These are phyloP conservation scores for Eretmochelys imbricata DNA, from an alignment of 2,113 vertebrate genomes.

Conservation along the genomic window DNA sequence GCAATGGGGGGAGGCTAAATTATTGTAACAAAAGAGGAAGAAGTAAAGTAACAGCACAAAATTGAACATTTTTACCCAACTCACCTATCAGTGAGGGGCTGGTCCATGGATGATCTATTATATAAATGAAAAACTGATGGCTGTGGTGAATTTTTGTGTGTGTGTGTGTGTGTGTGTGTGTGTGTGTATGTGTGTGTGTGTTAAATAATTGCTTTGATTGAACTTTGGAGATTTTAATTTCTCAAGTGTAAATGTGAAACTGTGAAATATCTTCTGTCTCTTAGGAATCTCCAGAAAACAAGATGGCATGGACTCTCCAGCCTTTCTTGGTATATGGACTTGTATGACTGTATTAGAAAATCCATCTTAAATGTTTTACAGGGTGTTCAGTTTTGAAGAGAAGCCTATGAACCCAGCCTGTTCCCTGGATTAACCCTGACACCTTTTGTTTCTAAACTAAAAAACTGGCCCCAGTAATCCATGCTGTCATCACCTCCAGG, in stretches of 20 bases:
- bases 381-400: not conserved
- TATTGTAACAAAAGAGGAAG: slow-evolving; percentile 21
- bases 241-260: not conserved
- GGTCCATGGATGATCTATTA: not conserved
- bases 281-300: not conserved
- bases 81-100: not conserved
- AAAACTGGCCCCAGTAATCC: not conserved
- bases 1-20: slow-evolving; percentile 16
- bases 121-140: not conserved
- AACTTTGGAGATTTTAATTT: not conserved
- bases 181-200: too few species aligned
- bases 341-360: not conserved
- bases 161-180: not conserved
- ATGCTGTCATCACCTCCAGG: not conserved
- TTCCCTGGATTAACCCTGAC: not conserved
- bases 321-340: not conserved
- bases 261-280: not conserved
- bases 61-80: slow-evolving; percentile 1
- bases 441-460: not conserved
- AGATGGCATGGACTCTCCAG: not conserved
- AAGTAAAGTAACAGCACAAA: slow-evolving; percentile 23
- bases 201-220: not conserved
- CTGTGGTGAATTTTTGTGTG: not conserved
- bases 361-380: not conserved
- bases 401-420: not conserved